Percentiles rank a stretch among this genome's conserved stretches.
Conservation (phyloP, 2,888 invertebrate species). For the Drosophila lacicola region DNA sequence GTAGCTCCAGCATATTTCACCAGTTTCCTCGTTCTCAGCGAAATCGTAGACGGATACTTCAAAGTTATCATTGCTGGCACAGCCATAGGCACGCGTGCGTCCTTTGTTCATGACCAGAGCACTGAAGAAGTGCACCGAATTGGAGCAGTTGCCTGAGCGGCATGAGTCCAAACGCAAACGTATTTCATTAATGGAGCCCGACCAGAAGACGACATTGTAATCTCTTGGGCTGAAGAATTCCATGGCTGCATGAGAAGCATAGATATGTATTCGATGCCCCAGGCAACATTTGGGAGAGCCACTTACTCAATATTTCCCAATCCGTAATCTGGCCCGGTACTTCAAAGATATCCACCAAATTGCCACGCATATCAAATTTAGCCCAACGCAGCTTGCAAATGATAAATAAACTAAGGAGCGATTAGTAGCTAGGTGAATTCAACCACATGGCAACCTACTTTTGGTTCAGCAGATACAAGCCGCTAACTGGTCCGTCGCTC, state of each 20-base stretch:
- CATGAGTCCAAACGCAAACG: conserved; percentile 89
- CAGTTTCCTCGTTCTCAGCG: conserved; percentile 62
- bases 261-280: neutral
- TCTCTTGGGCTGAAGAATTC: conserved; percentile 90
- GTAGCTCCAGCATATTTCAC: conserved; percentile 87
- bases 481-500: conserved; percentile 87
- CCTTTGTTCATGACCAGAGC: conserved; percentile 90
- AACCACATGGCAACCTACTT: conserved; percentile 80
- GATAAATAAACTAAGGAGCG: conserved; percentile 87
- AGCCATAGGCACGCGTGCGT: conserved; percentile 89
- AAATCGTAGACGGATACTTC: conserved; percentile 85
- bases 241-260: conserved; percentile 86
- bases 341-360: conserved; percentile 87
- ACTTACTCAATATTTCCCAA: conserved; percentile 91
- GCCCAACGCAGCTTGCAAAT: conserved; percentile 92
- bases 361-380: conserved; percentile 91
- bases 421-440: neutral
- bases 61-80: conserved; percentile 88
- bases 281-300: neutral
- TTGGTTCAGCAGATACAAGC: conserved; percentile 89
- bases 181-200: conserved; percentile 91
- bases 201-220: conserved; percentile 92
- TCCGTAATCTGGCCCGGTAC: conserved; percentile 87
- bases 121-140: conserved; percentile 80
- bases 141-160: conserved; percentile 76